Percentiles rank a stretch among this genome's conserved stretches.
Evolutionary conservation across 92 coral and sea anemone genomes (phyloP).

Genomic region (Parazoanthus swiftii): DNA sequence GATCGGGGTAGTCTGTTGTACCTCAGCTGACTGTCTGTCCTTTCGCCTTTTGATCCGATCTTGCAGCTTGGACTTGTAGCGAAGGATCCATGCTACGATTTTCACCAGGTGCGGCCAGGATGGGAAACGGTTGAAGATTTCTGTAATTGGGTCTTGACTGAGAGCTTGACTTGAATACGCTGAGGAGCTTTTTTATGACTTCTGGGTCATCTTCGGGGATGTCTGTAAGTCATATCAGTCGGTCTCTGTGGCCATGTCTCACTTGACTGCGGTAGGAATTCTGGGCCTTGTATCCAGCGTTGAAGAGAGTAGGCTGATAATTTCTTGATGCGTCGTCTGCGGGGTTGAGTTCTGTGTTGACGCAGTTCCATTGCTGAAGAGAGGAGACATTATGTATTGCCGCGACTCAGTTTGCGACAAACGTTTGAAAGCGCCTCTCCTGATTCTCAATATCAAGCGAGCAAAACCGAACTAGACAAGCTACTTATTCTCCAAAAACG

Average conservation of each 20-base stretch:
- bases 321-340: conserved; percentile 46
- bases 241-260: conserved; percentile 2
- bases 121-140: conserved; percentile 17
- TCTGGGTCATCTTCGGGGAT: conserved; percentile 35
- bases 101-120: conserved; percentile 48
- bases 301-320: conserved; percentile 19
- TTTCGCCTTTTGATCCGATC: neutral
- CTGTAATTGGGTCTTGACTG: too few relatives aligned
- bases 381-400: conserved; percentile 47
- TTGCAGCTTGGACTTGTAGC: conserved; percentile 32
- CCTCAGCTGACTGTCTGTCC: neutral
- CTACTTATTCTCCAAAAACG: too few relatives aligned
- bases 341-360: conserved; percentile 41
- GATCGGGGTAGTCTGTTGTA: neutral
- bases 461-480: too few relatives aligned
- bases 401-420: conserved; percentile 44
- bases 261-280: conserved; percentile 12
- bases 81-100: conserved; percentile 43
- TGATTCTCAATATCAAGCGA: conserved; percentile 40
- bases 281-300: conserved; percentile 41
- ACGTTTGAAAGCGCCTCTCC: conserved; percentile 45
- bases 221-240: neutral
- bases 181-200: conserved; percentile 19
- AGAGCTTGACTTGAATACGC: too few relatives aligned
- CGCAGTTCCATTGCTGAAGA: conserved; percentile 42